Conservation (phyloP, 2,113 vertebrate species). For the Circaetus gallicus region DNA sequence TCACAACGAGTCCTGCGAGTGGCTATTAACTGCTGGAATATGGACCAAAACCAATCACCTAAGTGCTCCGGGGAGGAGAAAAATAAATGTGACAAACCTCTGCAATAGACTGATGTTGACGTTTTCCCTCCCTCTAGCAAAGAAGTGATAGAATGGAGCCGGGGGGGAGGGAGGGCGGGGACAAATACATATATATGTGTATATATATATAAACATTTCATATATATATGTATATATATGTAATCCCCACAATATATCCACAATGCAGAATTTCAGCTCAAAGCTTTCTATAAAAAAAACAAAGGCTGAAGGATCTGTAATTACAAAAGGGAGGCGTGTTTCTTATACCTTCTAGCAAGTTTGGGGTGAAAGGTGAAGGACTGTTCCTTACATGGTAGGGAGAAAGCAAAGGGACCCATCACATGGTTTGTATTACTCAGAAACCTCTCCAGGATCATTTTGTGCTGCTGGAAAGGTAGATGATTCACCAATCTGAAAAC, state of each 20-base stretch:
- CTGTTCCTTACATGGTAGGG: not conserved
- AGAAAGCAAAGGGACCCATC: not conserved
- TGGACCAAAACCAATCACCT: constrained; percentile 39
- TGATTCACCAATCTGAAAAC: constrained; percentile 22
- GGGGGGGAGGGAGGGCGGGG: not conserved
- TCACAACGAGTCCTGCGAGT: not conserved
- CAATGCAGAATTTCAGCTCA: not conserved
- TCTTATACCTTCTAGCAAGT: not conserved
- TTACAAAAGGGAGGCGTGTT: not conserved
- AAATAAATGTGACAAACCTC: constrained; percentile 37
- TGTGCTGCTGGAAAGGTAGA: not conserved
- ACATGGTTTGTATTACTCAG: not conserved
- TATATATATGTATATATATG: not conserved
- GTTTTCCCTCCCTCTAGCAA: not conserved
- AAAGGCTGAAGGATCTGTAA: not conserved
- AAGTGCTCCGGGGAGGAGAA: constrained; percentile 19
- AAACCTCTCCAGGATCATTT: not conserved
- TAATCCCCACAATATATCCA: not conserved
- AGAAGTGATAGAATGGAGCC: not conserved
- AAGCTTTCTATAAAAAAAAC: not conserved
- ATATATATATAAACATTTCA: not conserved
- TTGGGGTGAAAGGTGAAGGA: not conserved
- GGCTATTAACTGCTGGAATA: not conserved
- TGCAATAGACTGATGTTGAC: constrained; percentile 2
- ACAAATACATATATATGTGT: not conserved